Base-by-base conservation (phyloP, 1,140 invertebrate genomes). In the Antheraea mylitta region DNA sequence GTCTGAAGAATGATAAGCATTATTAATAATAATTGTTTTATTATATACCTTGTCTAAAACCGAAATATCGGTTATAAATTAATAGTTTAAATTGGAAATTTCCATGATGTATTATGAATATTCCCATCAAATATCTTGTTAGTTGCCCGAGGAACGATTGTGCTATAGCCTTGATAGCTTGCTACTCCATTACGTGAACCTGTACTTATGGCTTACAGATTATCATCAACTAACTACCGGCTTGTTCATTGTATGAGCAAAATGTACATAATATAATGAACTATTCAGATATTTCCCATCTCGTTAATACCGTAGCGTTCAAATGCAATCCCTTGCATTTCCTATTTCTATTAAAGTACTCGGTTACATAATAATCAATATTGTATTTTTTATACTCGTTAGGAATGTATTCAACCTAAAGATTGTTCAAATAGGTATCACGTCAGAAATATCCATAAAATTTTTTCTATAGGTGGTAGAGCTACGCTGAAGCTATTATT, bases 151-250 rank as follows among this genome's bases (percentile, higher is more conserved):
- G 9, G n/a, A 58, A 19, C 63, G 58, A 70, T 76, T 77, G 75
- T 72, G 73, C 70, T 72, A 76, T 71, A 75, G 78, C 73, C 72
- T 75, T 75, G 77, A 77, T 77, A 70, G 63, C 71, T 22, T 64
- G 82, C 82, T 86, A 81, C 82, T 82, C 81, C 69, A 85, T 87
- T 87, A 87, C 83, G 81, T 83, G 78, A 74, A 72, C 77, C 75
- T 75, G 76, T 73, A 80, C 78, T 78, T 81, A 81, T 72, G 74
- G 81, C 74, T 76, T 81, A 80, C 77, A 87, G 83, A 89, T 87
- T 87, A 77, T 72, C 80, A 84, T 86, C 80, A 18, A 18, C 68
- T 42, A 18, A 60, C 66, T 75, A 64, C 73, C 67, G 69, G 70
- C 75, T 71, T 69, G 70, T 76, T 76, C 73, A 79, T 70, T 75